A percentile compares a stretch with the other conserved stretches of the same genome.
Conservation (phyloP, 2,888 invertebrate genomes). For the Mythimna lalbum region DNA sequence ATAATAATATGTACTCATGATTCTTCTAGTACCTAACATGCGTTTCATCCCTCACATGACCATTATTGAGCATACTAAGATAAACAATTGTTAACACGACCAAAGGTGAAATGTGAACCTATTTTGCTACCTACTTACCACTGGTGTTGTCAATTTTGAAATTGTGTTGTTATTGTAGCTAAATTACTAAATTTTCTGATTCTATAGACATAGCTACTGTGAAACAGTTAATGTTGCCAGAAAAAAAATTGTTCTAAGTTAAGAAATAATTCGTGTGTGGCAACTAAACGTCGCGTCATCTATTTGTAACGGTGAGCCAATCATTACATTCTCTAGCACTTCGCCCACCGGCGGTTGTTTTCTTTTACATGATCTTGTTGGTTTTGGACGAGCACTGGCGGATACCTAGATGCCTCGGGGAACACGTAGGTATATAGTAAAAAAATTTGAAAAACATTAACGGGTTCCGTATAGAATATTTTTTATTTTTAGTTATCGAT, state of each 20-base stretch:
- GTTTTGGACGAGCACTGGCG: constrained; percentile 73
- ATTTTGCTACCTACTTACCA: too few species aligned
- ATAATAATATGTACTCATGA: too few species aligned
- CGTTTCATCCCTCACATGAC: too few species aligned
- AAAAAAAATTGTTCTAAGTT: background rate
- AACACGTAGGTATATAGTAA: background rate
- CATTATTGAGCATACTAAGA: too few species aligned
- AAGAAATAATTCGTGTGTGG: background rate
- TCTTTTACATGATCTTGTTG: constrained; percentile 72
- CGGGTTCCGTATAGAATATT: constrained; percentile 30
- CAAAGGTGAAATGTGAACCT: too few species aligned
- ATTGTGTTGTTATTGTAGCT: too few species aligned
- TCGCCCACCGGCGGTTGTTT: constrained; percentile 70
- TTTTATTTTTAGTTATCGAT: too few species aligned
- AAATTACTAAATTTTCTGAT: too few species aligned
- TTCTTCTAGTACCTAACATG: too few species aligned
- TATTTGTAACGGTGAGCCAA: constrained; percentile 73
- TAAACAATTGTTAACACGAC: too few species aligned
- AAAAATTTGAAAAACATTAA: background rate
- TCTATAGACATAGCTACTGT: too few species aligned
- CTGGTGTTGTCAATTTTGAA: too few species aligned
- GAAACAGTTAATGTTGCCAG: background rate
- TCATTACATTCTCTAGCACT: constrained; percentile 63
- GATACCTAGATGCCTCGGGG: constrained; percentile 26
- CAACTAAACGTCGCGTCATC: constrained; percentile 28